Evolutionary conservation across 2,797 vertebrate species (phyloP).

Genomic region (Myotis pilosus): DNA sequence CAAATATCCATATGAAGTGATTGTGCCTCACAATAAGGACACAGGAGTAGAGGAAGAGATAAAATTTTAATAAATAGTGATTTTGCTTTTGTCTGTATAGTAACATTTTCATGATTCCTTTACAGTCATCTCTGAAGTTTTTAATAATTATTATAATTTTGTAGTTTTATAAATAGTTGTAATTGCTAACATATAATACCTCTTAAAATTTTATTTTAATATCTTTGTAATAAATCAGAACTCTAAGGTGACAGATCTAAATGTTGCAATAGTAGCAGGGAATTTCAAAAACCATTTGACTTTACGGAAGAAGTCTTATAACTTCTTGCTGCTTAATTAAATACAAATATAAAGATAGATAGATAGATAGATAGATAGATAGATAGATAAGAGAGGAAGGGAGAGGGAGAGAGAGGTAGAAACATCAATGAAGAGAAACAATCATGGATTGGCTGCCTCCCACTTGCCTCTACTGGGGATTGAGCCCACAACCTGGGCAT

Average conservation of each 20-base stretch:
- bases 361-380: background rate
- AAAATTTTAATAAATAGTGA: background rate
- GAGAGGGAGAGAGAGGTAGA: no score
- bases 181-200: background rate
- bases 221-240: background rate
- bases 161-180: background rate
- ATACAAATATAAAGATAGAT: background rate
- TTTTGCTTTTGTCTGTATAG: slow-evolving; percentile 1
- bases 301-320: background rate
- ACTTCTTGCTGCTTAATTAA: background rate
- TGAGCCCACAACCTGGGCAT: no score
- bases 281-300: slow-evolving; percentile 7
- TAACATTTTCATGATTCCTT: background rate
- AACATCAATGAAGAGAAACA: no score
- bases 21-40: rapidly evolving
- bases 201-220: background rate
- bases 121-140: background rate
- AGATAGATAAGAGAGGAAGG: no score
- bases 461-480: no score
- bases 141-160: background rate
- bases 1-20: background rate
- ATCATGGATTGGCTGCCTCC: no score
- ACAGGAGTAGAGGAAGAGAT: background rate
- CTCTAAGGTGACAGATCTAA: background rate
- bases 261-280: background rate